Base-by-base conservation (phyloP, 2,797 vertebrate species). In the Microctenopoma stevenorrisi region DNA sequence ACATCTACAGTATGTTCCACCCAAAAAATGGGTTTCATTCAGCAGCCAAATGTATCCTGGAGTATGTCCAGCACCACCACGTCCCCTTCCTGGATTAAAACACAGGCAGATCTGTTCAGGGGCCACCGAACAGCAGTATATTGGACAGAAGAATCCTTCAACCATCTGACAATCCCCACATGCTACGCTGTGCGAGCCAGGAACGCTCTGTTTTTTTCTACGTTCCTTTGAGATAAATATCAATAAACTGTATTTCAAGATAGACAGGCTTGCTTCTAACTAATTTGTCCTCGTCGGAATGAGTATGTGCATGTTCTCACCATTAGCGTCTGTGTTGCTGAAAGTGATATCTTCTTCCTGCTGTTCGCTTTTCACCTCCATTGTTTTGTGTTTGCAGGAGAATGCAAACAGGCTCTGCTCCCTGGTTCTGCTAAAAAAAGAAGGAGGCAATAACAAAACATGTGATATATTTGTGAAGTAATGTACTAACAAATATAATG, bases 311-410 rank as follows among this genome's bases (percentile, higher is more conserved):
- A 7, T 13, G 56, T 0, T 85, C 80, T 95, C 92, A 96, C 97
- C 97, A 94, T 99, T 99, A 59, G 96, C 95, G 94, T 99, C 97
- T 42, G 95, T 95, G 90, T 94, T 98, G 90, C 96, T 95, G 88
- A 98, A 98, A 81, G 96, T 92, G 82, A 93, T 95, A 62, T 99
- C 97, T 81, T 94, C 91, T 72, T 95, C 94, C 87, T 97, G 95
- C 68, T 96, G 95, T 74, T 98, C 95, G 79, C 94, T 96, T 93
- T 98, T 96, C 89, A 96, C 96, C 93, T 99, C 97, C 97, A 98
- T 99, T 91, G 92, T 93, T 81, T 92, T 91, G 86, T 82, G 86
- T 82, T 81, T 87, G 86, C 87, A 68, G 82, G 76, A 71, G 81
- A 90, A 88, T 83, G 82, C 76, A 88, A 92, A 91, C 74, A 76